phyloP scores from a whole-genome alignment of 2,888 invertebrate species.

The Trachelus troglodyta region DNA sequence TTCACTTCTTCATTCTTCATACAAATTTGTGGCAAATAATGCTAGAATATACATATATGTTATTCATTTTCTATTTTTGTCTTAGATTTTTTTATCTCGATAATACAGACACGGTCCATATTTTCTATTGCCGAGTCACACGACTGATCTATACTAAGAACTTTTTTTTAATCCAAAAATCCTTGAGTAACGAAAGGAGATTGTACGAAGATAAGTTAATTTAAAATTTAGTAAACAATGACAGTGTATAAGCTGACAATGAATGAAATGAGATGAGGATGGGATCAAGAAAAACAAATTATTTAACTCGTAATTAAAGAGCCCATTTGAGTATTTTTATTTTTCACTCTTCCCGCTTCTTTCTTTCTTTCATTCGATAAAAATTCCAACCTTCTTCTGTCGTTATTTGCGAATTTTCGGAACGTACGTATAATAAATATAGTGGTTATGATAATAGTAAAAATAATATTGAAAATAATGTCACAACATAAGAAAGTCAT shows the following conservation, averaged over 20 bases:
- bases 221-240: neutral
- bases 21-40: neutral
- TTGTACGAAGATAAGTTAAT: neutral
- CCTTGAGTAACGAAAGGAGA: neutral
- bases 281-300: neutral
- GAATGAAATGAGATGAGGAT: neutral
- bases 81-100: neutral
- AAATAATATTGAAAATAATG: neutral
- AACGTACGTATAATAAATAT: neutral
- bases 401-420: neutral
- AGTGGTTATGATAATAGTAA: neutral
- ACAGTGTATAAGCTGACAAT: neutral
- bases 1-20: neutral
- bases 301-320: neutral
- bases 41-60: neutral
- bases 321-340: neutral
- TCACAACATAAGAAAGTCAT: neutral
- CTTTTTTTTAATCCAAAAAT: constrained; percentile 15
- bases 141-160: constrained; percentile 39
- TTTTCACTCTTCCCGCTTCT: neutral
- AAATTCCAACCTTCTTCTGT: neutral
- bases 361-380: neutral
- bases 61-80: neutral
- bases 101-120: neutral
- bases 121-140: constrained; percentile 21